Conservation (phyloP, 2,113 vertebrate species). For the Peromyscus maniculatus region DNA sequence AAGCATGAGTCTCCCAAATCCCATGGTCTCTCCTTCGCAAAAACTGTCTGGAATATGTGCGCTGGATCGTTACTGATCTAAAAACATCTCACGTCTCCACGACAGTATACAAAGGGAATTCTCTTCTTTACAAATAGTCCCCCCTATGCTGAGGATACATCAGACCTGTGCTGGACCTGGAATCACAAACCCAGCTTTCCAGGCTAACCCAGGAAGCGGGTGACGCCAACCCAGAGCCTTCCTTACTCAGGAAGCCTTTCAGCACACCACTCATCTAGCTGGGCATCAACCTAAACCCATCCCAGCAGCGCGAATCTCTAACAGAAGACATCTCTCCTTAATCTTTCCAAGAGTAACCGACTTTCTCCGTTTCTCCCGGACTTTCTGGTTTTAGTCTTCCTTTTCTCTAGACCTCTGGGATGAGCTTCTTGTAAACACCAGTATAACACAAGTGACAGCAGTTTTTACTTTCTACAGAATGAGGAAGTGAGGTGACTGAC, state of each 20-base stretch:
- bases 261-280: not conserved
- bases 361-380: not conserved
- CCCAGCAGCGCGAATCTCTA: not conserved
- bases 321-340: not conserved
- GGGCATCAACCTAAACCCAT: not conserved
- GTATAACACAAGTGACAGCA: not conserved
- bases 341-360: not conserved
- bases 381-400: not conserved
- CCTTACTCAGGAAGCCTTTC: not conserved
- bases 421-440: not conserved
- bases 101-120: not conserved
- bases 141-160: not conserved
- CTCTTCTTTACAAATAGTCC: not conserved
- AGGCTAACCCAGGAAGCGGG: not conserved
- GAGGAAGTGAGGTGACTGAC: not conserved
- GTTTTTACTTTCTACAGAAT: not conserved
- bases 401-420: not conserved
- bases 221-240: not conserved
- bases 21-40: not conserved
- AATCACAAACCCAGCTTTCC: not conserved
- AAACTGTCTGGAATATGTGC: slow-evolving; percentile 32
- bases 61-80: not conserved
- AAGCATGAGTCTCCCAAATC: not conserved
- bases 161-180: not conserved
- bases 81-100: not conserved